These are phyloP conservation scores for Parascotia fuliginaria DNA, from an alignment of 2,888 invertebrate genomes.

Conservation along the genomic window DNA sequence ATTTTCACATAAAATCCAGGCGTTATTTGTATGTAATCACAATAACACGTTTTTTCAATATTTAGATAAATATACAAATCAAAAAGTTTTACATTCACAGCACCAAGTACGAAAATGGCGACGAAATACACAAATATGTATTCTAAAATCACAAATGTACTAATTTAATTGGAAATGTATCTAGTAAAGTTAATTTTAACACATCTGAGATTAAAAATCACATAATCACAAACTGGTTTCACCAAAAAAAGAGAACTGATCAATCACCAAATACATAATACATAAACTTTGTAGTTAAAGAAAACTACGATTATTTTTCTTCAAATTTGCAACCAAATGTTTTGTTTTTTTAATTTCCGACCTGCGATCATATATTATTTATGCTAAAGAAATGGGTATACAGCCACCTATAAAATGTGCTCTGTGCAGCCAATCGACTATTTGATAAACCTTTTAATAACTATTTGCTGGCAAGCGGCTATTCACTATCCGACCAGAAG, in stretches of 20 bases:
- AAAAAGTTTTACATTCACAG: conserved; percentile 56
- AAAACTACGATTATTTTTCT: conserved; percentile 27
- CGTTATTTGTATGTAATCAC: conserved; percentile 28
- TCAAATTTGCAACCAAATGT: conserved; percentile 43
- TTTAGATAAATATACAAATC: conserved; percentile 34
- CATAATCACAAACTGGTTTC: conserved; percentile 37
- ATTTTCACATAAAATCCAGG: conserved; percentile 33
- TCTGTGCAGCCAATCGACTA: conserved; percentile 16
- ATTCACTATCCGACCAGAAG: not conserved
- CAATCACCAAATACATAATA: conserved; percentile 22
- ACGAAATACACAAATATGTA: conserved; percentile 47
- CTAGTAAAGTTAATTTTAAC: conserved; percentile 24
- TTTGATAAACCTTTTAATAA: conserved; percentile 3
- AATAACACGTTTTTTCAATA: conserved; percentile 24
- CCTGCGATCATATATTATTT: conserved; percentile 11
- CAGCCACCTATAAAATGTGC: too few relatives aligned
- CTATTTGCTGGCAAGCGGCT: not conserved
- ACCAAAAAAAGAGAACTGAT: conserved; percentile 17
- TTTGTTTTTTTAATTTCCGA: conserved; percentile 12
- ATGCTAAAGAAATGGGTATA: conserved; percentile 22
- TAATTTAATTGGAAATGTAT: conserved; percentile 23
- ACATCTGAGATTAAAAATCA: conserved; percentile 25
- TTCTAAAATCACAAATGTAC: conserved; percentile 31
- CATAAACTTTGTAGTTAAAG: conserved; percentile 40
- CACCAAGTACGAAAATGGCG: conserved; percentile 62